Evolutionary conservation across 2,113 vertebrate genomes (phyloP).

Genomic region (Nerophis ophidion): DNA sequence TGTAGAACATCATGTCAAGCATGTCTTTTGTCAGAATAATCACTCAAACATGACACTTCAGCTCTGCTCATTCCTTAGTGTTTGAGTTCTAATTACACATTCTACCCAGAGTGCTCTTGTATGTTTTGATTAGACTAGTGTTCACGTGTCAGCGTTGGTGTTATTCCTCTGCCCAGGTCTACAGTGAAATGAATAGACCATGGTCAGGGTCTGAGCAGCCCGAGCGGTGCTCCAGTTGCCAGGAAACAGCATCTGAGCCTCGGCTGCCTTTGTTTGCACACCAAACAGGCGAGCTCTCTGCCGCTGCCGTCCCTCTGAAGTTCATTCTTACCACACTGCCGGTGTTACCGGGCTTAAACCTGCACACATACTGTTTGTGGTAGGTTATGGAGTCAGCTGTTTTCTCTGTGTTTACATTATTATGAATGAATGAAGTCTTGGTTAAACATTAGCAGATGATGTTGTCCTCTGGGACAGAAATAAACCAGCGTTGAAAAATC

Average conservation of each 20-base stretch:
- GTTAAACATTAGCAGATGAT: neutral
- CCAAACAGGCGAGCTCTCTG: conserved; percentile 61
- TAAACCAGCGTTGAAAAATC: neutral
- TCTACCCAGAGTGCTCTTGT: conserved; percentile 17
- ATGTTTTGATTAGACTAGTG: conserved; percentile 35
- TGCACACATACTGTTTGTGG: neutral
- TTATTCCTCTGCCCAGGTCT: conserved; percentile 66
- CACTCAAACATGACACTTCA: conserved; percentile 3
- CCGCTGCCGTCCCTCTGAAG: conserved; percentile 34
- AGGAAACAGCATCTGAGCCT: conserved; percentile 70
- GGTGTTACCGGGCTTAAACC: conserved; percentile 7
- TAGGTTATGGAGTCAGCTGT: too few relatives aligned
- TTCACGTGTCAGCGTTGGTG: conserved; percentile 62
- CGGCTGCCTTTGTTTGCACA: conserved; percentile 72
- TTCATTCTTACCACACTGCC: conserved; percentile 26
- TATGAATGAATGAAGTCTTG: neutral
- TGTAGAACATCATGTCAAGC: neutral
- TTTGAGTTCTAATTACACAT: conserved; percentile 2
- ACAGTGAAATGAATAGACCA: conserved; percentile 79
- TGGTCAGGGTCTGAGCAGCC: conserved; percentile 69
- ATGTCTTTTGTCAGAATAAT: conserved; percentile 6
- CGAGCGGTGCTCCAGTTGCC: conserved; percentile 72
- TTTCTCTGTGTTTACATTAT: neutral
- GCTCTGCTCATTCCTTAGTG: conserved; percentile 5
- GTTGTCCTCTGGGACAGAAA: neutral